Percentiles rank a stretch among this genome's conserved stretches.
Evolutionary conservation across 2,888 invertebrate species (phyloP).

Genomic region (Lepidonotus clava): DNA sequence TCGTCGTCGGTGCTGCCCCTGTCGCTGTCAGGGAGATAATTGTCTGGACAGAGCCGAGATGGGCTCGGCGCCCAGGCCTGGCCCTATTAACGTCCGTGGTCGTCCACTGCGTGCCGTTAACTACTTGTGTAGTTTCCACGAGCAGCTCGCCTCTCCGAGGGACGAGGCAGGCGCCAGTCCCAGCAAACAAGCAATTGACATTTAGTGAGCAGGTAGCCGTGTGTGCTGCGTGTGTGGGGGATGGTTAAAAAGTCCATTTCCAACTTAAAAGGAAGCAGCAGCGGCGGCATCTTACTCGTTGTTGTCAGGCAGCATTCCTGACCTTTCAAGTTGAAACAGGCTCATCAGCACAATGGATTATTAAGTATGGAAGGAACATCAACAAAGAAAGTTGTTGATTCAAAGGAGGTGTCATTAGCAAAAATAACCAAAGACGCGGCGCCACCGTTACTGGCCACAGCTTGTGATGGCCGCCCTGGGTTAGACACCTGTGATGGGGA

Average conservation of each 20-base stretch:
- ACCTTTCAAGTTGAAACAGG: slow-evolving; percentile 17
- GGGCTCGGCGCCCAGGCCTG: background rate
- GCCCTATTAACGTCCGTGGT: background rate
- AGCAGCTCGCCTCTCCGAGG: too few relatives aligned
- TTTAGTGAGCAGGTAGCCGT: background rate
- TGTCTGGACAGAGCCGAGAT: too few relatives aligned
- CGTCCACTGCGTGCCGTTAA: background rate
- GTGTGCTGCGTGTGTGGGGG: background rate
- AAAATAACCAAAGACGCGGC: background rate
- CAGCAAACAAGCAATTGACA: slow-evolving; percentile 41
- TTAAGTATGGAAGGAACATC: slow-evolving; percentile 12
- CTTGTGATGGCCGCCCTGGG: too few relatives aligned
- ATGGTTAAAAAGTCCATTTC: background rate
- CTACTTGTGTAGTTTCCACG: background rate
- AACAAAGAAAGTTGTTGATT: background rate
- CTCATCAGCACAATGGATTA: background rate
- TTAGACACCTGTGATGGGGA: too few relatives aligned
- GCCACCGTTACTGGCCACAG: background rate
- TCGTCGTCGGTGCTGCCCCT: background rate
- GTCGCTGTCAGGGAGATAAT: too few relatives aligned
- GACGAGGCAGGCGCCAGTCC: too few relatives aligned
- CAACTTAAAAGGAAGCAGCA: background rate
- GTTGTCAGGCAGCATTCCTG: slow-evolving; percentile 4
- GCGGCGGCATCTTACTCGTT: background rate
- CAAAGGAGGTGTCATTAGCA: background rate